Base-by-base conservation (phyloP, 2,888 invertebrate species). In the Andricus curvator region DNA sequence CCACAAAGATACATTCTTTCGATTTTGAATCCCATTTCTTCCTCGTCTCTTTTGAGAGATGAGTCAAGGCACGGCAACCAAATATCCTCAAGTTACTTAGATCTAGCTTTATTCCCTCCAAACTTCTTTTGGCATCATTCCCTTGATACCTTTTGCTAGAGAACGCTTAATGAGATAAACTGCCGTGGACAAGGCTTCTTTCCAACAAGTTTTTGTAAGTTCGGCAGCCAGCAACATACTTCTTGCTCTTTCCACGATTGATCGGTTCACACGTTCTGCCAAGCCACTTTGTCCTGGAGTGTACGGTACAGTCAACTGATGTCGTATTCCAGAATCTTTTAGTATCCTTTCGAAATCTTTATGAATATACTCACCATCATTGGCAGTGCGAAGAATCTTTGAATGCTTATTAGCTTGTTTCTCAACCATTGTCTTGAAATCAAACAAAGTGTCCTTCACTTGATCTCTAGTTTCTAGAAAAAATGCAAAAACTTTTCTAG, bases 101-200 rank as follows among this genome's bases (percentile, higher is more conserved):
- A 80, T 90, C 83, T 25, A 89, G 89, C 83, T 89, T 90, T 4
- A 83, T 81, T 22, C 88, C 86, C 87, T 82, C 91, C 92, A 93
- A 5, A 88, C 25, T 82, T 93, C 92, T 79, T 88, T 87, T 0
- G 92, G 90, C 3, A 90, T 91, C 81, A 84, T 85, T 17, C 78
- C 78, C 0, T 22, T 22, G 9, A 83, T 78, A 9, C 81, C 81
- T 0, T 44, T 37, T 82, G 51, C 83, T 33, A 86, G 84, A 20
- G 84, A 79, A 64, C 89, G 77, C 64, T 88, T 88, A 33, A 81
- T 68, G 65, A 87, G 51, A 78, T 86, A 85, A 11, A 83, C 81
- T 17, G 88, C 88, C 6, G 86, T 87, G 11, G 81, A 81, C 1
- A 84, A 78, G 3, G 88, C 88, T 80, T 88, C 87, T 44, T 5